Conservation (phyloP, 2,797 vertebrate genomes). For the Poecilia gillii region DNA sequence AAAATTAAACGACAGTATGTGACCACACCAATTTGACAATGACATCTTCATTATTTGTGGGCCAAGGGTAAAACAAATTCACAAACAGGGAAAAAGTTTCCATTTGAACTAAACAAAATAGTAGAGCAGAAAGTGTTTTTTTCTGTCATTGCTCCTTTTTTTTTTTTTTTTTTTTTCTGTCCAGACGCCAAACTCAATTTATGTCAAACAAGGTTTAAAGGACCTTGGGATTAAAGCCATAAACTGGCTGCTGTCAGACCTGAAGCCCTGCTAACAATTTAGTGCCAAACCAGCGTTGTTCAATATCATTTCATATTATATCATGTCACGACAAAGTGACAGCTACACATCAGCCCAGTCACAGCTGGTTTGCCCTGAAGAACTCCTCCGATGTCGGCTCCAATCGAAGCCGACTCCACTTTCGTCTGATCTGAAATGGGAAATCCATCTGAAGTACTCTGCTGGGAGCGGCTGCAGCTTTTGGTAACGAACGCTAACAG, state of each 20-base stretch:
- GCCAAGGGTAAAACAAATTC: conserved; percentile 48
- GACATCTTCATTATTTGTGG: conserved; percentile 55
- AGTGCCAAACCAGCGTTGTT: conserved; percentile 97
- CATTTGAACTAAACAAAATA: conserved; percentile 89
- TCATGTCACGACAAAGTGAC: conserved; percentile 95
- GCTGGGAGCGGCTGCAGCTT: conserved; percentile 64
- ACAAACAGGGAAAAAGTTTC: conserved; percentile 84
- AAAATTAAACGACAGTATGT: neutral
- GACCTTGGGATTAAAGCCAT: conserved; percentile 99
- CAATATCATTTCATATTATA: conserved; percentile 99
- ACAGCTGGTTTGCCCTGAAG: conserved; percentile 98
- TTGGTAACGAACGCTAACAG: conserved; percentile 76
- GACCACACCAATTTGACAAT: conserved; percentile 38
- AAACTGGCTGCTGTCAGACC: conserved; percentile 98
- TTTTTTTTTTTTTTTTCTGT: conserved; percentile 52
- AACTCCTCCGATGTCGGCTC: conserved; percentile 91
- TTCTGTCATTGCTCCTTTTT: conserved; percentile 78
- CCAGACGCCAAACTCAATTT: conserved; percentile 99
- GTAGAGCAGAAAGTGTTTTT: conserved; percentile 86
- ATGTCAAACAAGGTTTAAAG: conserved; percentile 99
- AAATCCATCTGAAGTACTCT: conserved; percentile 81
- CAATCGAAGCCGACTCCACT: conserved; percentile 92
- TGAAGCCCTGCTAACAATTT: conserved; percentile 98
- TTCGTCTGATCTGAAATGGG: conserved; percentile 83
- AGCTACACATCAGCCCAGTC: conserved; percentile 94